These are phyloP conservation scores for Cyphomyrus discorhynchus DNA, from an alignment of 2,113 vertebrate species.

Conservation along the genomic window DNA sequence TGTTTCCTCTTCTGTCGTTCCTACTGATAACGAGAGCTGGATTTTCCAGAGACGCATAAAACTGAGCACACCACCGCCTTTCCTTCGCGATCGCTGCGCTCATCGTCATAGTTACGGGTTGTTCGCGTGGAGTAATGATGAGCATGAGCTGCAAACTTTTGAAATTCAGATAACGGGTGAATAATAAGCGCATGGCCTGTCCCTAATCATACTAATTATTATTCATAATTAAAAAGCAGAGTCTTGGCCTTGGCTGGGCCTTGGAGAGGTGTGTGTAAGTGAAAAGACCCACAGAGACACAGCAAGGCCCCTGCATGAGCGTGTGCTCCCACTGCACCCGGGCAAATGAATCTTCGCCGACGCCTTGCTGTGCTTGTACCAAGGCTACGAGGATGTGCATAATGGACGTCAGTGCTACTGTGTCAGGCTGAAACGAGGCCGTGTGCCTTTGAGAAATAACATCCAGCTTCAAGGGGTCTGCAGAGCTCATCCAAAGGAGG, in stretches of 20 bases:
- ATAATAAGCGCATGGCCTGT: neutral
- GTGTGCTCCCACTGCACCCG: neutral
- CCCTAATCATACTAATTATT: neutral
- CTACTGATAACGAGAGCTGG: neutral
- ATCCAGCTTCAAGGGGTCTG: neutral
- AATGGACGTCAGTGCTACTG: conserved; percentile 10
- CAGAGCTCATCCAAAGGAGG: neutral
- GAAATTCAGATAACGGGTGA: neutral
- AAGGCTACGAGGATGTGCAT: neutral
- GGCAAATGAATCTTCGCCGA: conserved; percentile 18
- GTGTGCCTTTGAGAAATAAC: neutral
- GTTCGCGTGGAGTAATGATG: neutral
- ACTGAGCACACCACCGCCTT: neutral
- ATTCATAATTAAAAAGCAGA: neutral
- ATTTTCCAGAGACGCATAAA: neutral
- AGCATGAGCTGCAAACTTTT: neutral
- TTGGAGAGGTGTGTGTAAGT: neutral
- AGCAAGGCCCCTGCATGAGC: neutral
- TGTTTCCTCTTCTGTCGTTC: neutral
- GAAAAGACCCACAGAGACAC: neutral
- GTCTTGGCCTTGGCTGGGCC: neutral
- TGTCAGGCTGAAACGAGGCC: neutral
- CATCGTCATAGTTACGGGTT: neutral
- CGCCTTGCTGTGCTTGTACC: conserved; percentile 7
- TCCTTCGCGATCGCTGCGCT: neutral